Evolutionary conservation across 2,888 invertebrate genomes (phyloP).

Genomic region (Rotaria macrura): DNA sequence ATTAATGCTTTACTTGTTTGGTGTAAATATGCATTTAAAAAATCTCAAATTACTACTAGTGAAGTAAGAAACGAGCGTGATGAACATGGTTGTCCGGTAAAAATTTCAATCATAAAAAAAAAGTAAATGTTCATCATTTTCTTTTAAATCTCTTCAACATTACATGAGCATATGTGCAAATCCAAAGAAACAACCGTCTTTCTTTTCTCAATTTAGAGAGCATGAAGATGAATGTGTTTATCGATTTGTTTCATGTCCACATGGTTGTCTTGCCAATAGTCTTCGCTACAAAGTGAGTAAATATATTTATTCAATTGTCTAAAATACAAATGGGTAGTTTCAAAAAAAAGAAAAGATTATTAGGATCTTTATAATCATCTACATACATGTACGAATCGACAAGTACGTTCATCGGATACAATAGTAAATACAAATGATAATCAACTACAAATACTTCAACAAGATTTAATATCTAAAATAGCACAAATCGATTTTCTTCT

Average conservation of each 20-base stretch:
- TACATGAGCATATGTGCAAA: too few relatives aligned
- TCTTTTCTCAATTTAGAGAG: not conserved
- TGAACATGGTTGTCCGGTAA: not conserved
- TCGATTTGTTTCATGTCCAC: not conserved
- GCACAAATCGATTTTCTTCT: not conserved
- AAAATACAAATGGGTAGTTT: not conserved
- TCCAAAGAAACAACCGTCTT: too few relatives aligned
- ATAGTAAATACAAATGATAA: not conserved
- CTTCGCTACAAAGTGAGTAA: conserved; percentile 6
- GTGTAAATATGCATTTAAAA: conserved; percentile 17
- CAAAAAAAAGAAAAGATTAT: not conserved
- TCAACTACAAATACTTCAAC: not conserved
- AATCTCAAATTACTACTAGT: too few relatives aligned
- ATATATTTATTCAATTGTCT: not conserved
- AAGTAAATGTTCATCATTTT: not conserved
- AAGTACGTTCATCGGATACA: not conserved
- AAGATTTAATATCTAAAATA: not conserved
- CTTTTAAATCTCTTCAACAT: too few relatives aligned
- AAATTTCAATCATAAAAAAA: not conserved
- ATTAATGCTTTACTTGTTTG: not conserved
- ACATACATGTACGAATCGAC: not conserved
- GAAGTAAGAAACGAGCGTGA: not conserved
- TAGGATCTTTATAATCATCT: not conserved
- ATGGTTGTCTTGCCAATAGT: not conserved
- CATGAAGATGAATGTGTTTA: conserved; percentile 1